Evolutionary conservation across 2,797 vertebrate species (phyloP).

Genomic region (Tapera naevia): DNA sequence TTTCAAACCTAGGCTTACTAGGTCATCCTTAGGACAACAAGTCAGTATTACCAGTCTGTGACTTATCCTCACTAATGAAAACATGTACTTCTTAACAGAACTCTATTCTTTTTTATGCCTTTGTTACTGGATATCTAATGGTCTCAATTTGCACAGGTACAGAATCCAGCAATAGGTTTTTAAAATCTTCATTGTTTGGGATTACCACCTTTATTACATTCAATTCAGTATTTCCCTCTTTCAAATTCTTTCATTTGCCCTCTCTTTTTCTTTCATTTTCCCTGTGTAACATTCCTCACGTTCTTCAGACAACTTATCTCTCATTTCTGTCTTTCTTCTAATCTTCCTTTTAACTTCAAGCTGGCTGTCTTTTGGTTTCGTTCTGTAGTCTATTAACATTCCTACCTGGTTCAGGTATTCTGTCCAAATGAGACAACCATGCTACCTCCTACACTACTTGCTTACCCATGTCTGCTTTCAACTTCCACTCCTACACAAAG

Average conservation of each 20-base stretch:
- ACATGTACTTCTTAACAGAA: background rate
- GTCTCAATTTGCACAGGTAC: background rate
- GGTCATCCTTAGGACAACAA: background rate
- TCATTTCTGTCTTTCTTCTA: background rate
- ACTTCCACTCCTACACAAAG: background rate
- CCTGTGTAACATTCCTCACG: background rate
- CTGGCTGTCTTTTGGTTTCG: background rate
- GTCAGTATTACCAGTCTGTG: background rate
- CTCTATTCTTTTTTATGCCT: background rate
- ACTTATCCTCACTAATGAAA: background rate
- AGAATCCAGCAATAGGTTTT: background rate
- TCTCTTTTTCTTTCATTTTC: background rate
- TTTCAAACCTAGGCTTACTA: background rate
- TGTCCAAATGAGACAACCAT: background rate
- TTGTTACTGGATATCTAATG: background rate
- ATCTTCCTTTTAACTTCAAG: background rate
- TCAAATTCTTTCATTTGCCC: background rate
- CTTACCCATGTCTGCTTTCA: background rate
- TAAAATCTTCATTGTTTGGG: background rate
- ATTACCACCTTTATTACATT: background rate
- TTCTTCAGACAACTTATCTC: fast-evolving
- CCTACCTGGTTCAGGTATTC: background rate
- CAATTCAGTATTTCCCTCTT: background rate
- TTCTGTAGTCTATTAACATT: background rate
- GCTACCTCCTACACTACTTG: background rate